These are phyloP conservation scores for Octodonta nipae DNA, from an alignment of 2,888 invertebrate genomes.

Conservation along the genomic window DNA sequence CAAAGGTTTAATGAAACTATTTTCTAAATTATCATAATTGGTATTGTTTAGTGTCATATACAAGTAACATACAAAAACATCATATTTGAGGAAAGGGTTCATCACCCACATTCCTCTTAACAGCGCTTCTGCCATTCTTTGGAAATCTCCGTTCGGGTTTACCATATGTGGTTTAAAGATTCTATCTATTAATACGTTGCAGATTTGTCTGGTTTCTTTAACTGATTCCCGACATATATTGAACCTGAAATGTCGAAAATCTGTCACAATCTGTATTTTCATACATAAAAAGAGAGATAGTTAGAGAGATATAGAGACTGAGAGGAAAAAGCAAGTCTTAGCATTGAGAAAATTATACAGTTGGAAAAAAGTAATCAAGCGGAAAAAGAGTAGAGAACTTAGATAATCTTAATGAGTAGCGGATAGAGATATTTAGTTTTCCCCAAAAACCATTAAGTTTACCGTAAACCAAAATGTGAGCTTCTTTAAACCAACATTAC, in stretches of 20 bases:
- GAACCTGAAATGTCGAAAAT: conserved; percentile 38
- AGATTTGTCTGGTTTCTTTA: conserved; percentile 49
- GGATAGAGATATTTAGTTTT: too few species aligned
- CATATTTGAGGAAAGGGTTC: conserved; percentile 47
- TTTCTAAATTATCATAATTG: conserved; percentile 8
- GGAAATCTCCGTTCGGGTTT: conserved; percentile 46
- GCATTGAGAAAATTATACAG: too few species aligned
- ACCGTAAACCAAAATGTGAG: too few species aligned
- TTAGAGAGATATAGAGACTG: too few species aligned
- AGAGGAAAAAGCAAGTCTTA: background rate
- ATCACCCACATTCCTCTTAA: conserved; percentile 56
- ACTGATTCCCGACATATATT: conserved; percentile 53
- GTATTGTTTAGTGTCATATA: conserved; percentile 15
- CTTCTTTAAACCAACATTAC: too few species aligned
- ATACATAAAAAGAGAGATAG: too few species aligned
- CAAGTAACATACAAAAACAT: conserved; percentile 40
- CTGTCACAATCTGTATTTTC: too few species aligned
- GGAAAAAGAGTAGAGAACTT: too few species aligned
- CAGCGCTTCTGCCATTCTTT: conserved; percentile 48
- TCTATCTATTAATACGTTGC: conserved; percentile 43
- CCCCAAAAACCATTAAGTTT: too few species aligned
- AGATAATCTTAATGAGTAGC: too few species aligned
- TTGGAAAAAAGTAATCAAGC: too few species aligned
- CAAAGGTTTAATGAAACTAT: conserved; percentile 8
- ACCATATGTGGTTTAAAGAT: conserved; percentile 49